Conservation (phyloP, 1,140 invertebrate genomes). For the Drosophila watanabei region DNA sequence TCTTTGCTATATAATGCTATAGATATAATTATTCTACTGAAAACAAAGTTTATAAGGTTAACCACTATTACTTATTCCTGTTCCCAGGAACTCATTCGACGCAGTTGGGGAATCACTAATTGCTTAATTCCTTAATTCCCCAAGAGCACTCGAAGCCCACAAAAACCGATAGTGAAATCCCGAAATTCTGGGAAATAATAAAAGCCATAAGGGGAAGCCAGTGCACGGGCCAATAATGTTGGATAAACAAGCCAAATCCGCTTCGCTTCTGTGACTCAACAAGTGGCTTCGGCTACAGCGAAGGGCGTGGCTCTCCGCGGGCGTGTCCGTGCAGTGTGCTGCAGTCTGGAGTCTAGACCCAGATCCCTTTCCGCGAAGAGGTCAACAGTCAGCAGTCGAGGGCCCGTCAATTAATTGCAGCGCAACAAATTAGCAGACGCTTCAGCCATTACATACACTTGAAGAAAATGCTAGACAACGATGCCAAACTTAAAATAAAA, state of each 20-base stretch:
- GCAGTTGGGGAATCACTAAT: background rate
- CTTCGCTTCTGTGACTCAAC: constrained; percentile 11
- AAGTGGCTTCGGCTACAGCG: background rate
- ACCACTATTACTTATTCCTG: background rate
- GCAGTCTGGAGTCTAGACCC: constrained; percentile 16
- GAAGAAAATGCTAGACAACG: background rate
- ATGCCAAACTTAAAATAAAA: background rate
- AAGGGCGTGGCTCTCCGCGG: background rate
- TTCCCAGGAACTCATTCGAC: background rate
- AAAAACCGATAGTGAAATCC: background rate
- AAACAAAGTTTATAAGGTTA: background rate
- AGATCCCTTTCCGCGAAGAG: constrained; percentile 4
- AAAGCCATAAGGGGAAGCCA: background rate
- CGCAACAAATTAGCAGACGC: constrained; percentile 13
- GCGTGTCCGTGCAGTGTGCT: constrained; percentile 3
- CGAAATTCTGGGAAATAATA: background rate
- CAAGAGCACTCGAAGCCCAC: no score
- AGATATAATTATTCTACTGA: background rate
- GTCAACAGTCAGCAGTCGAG: constrained; percentile 24
- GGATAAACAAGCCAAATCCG: background rate
- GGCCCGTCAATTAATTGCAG: constrained; percentile 17
- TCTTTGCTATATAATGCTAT: no score
- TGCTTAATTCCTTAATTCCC: background rate
- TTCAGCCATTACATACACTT: background rate
- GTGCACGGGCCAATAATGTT: background rate